Base-by-base conservation (phyloP, 2,797 vertebrate species). In the Pantherophis vulpinus region DNA sequence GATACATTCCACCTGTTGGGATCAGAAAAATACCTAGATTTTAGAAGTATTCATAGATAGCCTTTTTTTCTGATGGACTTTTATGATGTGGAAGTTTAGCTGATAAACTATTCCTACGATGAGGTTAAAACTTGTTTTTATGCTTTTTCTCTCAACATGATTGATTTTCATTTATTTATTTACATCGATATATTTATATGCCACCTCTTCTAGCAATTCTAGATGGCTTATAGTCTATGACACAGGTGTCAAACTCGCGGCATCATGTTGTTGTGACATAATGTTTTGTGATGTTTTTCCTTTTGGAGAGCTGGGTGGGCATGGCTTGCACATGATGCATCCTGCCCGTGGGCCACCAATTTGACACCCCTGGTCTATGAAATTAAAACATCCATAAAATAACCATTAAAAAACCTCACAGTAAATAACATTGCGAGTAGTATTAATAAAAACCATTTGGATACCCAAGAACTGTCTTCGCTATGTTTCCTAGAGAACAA, bases 1-100 rank as follows among this genome's bases (percentile, higher is more conserved):
- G 99, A 97, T 98, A 99, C 99, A 99, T 99, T 58, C 98, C 98
- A 96, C 99, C 99, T 99, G 96, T 1, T 0, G 86, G 66, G 47
- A 12, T 60, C 87, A 56, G 74, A 91, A 93, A 92, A 29, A 66
- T 63, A 1, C n/a, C 93, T 83, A 27, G 42, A 18, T 91, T 70
- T 51, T 93, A 94, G 29, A 94, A 91, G 47, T 9, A 55, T 6
- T 2, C n/a, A 32, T 32, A 51, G 59, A 61, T 86, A 74, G 20
- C 87, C 9, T 32, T 59, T 55, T 10, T 10, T 16, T 55, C 29
- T 60, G 20, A 7, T 47, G 10, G 29, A 42, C 9, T 58, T 7
- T 88, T 74, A 29, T 58, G 70, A 54, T 60, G 13, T 29, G 60
- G 12, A 54, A 70, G 25, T 91, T 91, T 88, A 91, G 55, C 37